These are phyloP conservation scores for Drosophila funebris DNA, from an alignment of 1,140 invertebrate species.

Conservation along the genomic window DNA sequence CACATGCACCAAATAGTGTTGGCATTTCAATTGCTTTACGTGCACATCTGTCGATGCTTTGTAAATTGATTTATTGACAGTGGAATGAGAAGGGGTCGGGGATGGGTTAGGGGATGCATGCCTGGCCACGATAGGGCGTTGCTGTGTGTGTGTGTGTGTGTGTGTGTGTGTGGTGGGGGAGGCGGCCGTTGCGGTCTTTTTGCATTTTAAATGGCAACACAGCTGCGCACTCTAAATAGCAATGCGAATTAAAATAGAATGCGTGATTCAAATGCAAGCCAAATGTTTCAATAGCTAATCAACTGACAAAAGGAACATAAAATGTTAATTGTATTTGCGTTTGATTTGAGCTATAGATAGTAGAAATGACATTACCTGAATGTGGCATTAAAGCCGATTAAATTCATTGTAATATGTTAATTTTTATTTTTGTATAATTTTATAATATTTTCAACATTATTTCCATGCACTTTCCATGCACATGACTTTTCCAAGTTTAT, in stretches of 20 bases:
- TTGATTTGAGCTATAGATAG: not conserved
- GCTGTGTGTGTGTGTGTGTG: no score
- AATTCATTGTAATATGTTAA: no score
- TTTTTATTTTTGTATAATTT: not conserved
- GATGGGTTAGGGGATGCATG: no score
- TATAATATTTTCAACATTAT: not conserved
- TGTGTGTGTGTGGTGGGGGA: not conserved
- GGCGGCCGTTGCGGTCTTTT: not conserved
- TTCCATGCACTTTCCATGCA: no score
- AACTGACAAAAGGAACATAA: conserved; percentile 27
- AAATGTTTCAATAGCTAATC: conserved; percentile 21
- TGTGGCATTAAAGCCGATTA: not conserved
- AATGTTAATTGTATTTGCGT: conserved; percentile 18
- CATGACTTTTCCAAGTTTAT: no score
- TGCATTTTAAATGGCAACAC: conserved; percentile 58
- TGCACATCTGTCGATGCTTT: conserved; percentile 67
- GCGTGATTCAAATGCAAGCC: conserved; percentile 38
- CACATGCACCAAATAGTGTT: conserved; percentile 53
- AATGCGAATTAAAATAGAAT: conserved; percentile 44
- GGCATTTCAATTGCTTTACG: conserved; percentile 61
- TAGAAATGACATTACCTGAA: not conserved
- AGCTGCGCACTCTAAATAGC: conserved; percentile 54
- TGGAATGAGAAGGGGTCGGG: not conserved
- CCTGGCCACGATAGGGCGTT: no score
- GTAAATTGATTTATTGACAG: conserved; percentile 62